Percentiles rank a stretch among this genome's conserved stretches.
phyloP scores from a whole-genome alignment of 1,140 invertebrate species.

The Microplitis demolitor region DNA sequence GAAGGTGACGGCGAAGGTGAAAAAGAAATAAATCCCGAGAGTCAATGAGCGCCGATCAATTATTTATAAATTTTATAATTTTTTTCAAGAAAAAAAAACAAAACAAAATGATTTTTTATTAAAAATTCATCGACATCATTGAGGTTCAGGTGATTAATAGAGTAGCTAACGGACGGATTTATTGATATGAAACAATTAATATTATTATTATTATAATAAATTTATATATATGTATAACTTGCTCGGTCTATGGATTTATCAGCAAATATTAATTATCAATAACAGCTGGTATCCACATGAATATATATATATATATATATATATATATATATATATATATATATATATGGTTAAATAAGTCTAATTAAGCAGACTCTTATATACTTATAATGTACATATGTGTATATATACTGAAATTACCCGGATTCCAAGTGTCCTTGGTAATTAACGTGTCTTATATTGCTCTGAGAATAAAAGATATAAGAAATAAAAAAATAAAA shows the following conservation, averaged over 20 bases:
- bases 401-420: constrained; percentile 28
- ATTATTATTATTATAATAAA: too few relatives aligned
- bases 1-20: constrained; percentile 66
- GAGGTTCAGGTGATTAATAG: too few relatives aligned
- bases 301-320: background rate
- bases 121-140: too few relatives aligned
- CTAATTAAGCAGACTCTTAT: constrained; percentile 3
- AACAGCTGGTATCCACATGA: background rate
- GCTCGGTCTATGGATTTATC: too few relatives aligned
- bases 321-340: background rate
- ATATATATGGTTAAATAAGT: background rate
- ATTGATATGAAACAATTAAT: too few relatives aligned
- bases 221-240: too few relatives aligned
- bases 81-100: background rate
- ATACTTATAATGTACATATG: constrained; percentile 22
- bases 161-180: too few relatives aligned
- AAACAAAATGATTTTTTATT: background rate
- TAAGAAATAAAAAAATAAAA: too few relatives aligned
- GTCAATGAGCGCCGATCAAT: constrained; percentile 44
- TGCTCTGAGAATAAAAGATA: background rate
- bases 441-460: background rate
- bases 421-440: constrained; percentile 15
- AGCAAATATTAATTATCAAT: too few relatives aligned
- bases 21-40: constrained; percentile 54
- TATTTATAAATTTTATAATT: constrained; percentile 4